These are phyloP conservation scores for Liodrosophila aerea DNA, from an alignment of 2,888 invertebrate genomes.

Conservation along the genomic window DNA sequence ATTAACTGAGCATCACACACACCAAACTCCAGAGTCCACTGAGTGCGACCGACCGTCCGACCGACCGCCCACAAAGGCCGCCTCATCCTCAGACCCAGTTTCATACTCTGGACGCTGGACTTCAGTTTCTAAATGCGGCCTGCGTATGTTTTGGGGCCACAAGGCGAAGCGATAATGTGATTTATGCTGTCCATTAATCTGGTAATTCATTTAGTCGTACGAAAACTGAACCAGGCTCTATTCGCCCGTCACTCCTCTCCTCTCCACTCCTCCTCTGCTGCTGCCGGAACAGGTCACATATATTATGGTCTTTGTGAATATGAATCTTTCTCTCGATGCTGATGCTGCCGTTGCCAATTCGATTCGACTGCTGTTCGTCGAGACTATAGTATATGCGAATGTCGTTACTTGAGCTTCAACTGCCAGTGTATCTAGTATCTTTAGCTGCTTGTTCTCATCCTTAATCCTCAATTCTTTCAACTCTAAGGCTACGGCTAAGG, in stretches of 20 bases:
- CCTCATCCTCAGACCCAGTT: slow-evolving; percentile 38
- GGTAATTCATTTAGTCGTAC: slow-evolving; percentile 81
- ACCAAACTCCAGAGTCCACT: slow-evolving; percentile 12
- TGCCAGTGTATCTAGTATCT: not conserved
- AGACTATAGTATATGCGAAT: slow-evolving; percentile 46
- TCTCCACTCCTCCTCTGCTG: slow-evolving; percentile 5
- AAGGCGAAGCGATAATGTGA: slow-evolving; percentile 82
- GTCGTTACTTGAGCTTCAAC: slow-evolving; percentile 55
- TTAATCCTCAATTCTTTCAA: not conserved
- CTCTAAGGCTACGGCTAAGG: not conserved
- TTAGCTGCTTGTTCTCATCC: not conserved
- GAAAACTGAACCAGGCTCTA: slow-evolving; percentile 61
- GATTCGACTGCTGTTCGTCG: slow-evolving; percentile 82
- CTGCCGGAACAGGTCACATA: slow-evolving; percentile 55
- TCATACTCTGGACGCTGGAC: slow-evolving; percentile 7
- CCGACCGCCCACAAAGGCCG: slow-evolving; percentile 73
- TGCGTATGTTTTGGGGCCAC: slow-evolving; percentile 60
- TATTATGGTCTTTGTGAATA: slow-evolving; percentile 76
- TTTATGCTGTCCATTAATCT: slow-evolving; percentile 83
- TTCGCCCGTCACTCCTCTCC: slow-evolving; percentile 13
- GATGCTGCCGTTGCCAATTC: slow-evolving; percentile 67
- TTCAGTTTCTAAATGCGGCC: slow-evolving; percentile 60
- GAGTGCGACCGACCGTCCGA: slow-evolving; percentile 20
- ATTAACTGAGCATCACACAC: slow-evolving; percentile 57
- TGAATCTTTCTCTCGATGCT: slow-evolving; percentile 59